These are phyloP conservation scores for Neotoma lepida DNA, from an alignment of 2,113 vertebrate genomes.

Conservation along the genomic window DNA sequence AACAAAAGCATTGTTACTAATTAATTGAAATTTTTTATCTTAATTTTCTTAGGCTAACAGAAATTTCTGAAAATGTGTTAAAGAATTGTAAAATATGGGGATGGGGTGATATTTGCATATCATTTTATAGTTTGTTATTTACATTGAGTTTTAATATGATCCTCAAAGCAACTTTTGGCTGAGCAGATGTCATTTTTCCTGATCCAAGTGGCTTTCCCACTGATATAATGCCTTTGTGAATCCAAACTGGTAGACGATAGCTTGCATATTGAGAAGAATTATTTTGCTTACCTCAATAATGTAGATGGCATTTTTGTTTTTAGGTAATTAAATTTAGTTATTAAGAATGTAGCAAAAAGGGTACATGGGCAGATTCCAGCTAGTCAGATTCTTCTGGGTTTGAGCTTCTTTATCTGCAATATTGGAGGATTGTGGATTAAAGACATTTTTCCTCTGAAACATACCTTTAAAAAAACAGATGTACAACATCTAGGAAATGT, in stretches of 20 bases:
- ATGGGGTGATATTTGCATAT: background rate
- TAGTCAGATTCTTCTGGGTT: background rate
- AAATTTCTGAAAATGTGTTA: slow-evolving; percentile 49
- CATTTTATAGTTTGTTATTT: slow-evolving; percentile 29
- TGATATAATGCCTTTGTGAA: slow-evolving; percentile 23
- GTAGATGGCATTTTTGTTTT: slow-evolving; percentile 47
- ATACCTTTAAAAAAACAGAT: background rate
- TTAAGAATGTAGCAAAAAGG: slow-evolving; percentile 51
- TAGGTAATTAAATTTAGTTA: background rate
- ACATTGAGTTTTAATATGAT: slow-evolving; percentile 32
- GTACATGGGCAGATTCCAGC: background rate
- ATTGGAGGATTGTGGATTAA: slow-evolving; percentile 1
- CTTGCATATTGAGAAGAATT: slow-evolving; percentile 44
- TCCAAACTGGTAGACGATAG: slow-evolving; percentile 9
- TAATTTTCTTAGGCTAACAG: background rate
- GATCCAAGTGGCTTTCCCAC: background rate
- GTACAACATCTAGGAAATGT: background rate
- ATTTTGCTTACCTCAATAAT: slow-evolving; percentile 52
- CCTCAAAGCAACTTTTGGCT: slow-evolving; percentile 26
- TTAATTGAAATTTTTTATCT: slow-evolving; percentile 48
- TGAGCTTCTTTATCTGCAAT: slow-evolving; percentile 59
- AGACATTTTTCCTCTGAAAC: slow-evolving; percentile 3
- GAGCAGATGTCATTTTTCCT: slow-evolving; percentile 38
- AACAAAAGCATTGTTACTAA: slow-evolving; percentile 40
- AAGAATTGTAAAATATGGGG: background rate